Conservation (phyloP, 2,888 invertebrate species). For the Leucophenga montana region DNA sequence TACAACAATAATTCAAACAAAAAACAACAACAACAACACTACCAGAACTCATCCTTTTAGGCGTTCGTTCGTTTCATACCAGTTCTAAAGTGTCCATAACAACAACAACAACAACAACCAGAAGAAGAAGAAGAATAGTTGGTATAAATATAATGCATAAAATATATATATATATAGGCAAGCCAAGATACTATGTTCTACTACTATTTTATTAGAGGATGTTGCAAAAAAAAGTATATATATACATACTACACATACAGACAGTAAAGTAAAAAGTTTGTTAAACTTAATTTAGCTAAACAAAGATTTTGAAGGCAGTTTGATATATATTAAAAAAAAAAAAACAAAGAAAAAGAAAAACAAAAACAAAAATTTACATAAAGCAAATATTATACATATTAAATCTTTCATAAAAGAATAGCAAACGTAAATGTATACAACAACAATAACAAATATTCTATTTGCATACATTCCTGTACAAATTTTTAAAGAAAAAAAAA, state of each 20-base stretch:
- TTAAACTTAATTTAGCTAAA: constrained; percentile 56
- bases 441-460: constrained; percentile 41
- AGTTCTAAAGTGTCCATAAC: constrained; percentile 46
- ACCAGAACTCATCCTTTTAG: constrained; percentile 45
- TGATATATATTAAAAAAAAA: constrained; percentile 2
- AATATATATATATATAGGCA: constrained; percentile 46
- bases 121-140: constrained; percentile 10
- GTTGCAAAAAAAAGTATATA: constrained; percentile 37
- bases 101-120: neutral
- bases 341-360: neutral
- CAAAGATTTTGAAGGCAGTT: neutral
- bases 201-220: constrained; percentile 56
- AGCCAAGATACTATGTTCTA: constrained; percentile 27
- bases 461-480: constrained; percentile 69
- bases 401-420: constrained; percentile 8
- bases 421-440: constrained; percentile 39
- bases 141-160: constrained; percentile 44
- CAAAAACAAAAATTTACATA: constrained; percentile 5
- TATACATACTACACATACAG: constrained; percentile 44
- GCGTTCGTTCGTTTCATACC: constrained; percentile 43
- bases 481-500: constrained; percentile 43
- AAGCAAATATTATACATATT: constrained; percentile 6
- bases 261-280: constrained; percentile 56
- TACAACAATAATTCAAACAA: constrained; percentile 32
- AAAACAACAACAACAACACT: constrained; percentile 31